A percentile compares a stretch with the other conserved stretches of the same genome.
Evolutionary conservation across 2,113 vertebrate genomes (phyloP).

Genomic region (Labrus mixtus): DNA sequence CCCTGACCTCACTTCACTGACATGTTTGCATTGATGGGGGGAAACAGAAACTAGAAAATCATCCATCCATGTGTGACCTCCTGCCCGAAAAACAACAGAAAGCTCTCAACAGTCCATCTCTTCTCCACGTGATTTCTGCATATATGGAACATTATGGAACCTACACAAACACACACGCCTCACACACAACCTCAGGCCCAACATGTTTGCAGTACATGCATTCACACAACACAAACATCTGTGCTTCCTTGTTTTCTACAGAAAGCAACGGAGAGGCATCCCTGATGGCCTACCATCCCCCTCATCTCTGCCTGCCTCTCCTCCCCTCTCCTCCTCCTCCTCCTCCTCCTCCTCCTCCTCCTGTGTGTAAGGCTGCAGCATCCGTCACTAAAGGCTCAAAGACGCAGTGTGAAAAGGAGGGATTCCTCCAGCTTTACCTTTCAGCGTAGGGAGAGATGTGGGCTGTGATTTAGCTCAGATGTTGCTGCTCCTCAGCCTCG

Average conservation of each 20-base stretch:
- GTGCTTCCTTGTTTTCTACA: constrained; percentile 51
- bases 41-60: not conserved
- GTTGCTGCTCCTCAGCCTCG: constrained; percentile 71
- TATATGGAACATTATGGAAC: not conserved
- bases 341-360: constrained; percentile 16
- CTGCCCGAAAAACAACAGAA: constrained; percentile 16
- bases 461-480: constrained; percentile 75
- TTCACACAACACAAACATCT: constrained; percentile 45
- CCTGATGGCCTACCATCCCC: constrained; percentile 72
- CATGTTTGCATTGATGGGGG: not conserved
- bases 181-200: constrained; percentile 26
- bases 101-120: not conserved
- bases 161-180: constrained; percentile 15
- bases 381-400: constrained; percentile 40
- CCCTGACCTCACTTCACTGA: not conserved
- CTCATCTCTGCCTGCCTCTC: constrained; percentile 15
- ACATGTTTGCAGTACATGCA: constrained; percentile 27
- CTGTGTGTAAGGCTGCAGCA: constrained; percentile 30
- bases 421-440: constrained; percentile 79
- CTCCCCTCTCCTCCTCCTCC: not conserved
- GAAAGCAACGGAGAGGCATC: constrained; percentile 55
- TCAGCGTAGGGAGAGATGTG: constrained; percentile 63
- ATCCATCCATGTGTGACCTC: constrained; percentile 8
- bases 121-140: not conserved
- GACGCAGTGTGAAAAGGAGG: constrained; percentile 51